A percentile compares a stretch with the other conserved stretches of the same genome.
phyloP scores from a whole-genome alignment of 1,140 invertebrate species.

The Archivesica marissinica region DNA sequence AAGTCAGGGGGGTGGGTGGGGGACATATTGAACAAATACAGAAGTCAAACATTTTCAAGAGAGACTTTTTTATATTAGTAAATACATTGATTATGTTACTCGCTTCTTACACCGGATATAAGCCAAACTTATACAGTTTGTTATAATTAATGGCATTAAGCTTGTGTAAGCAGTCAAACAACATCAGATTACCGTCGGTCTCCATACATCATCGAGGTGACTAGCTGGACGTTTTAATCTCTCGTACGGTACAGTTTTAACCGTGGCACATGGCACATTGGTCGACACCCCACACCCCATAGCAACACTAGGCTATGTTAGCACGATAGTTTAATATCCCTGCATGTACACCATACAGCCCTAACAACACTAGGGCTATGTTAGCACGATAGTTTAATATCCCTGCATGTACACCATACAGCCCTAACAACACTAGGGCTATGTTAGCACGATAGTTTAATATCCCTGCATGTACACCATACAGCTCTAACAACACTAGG shows the following conservation, averaged over 20 bases:
- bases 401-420: neutral
- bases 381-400: neutral
- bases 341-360: neutral
- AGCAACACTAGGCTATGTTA: neutral
- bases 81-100: no score
- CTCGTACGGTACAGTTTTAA: slow-evolving; percentile 51
- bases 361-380: neutral
- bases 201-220: slow-evolving; percentile 14
- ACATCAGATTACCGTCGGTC: slow-evolving; percentile 36
- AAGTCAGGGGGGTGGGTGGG: no score
- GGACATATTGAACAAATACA: no score
- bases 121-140: no score
- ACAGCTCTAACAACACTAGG: neutral
- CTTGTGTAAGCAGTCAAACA: no score
- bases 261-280: slow-evolving; percentile 40
- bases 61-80: no score
- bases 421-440: neutral
- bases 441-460: neutral
- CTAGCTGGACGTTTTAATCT: slow-evolving; percentile 35
- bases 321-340: neutral
- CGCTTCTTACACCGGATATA: no score
- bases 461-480: neutral
- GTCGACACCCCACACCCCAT: slow-evolving; percentile 52
- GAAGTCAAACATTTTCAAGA: no score
- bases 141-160: no score